Conservation (phyloP, 2,888 invertebrate species). For the Magallana nippona region DNA sequence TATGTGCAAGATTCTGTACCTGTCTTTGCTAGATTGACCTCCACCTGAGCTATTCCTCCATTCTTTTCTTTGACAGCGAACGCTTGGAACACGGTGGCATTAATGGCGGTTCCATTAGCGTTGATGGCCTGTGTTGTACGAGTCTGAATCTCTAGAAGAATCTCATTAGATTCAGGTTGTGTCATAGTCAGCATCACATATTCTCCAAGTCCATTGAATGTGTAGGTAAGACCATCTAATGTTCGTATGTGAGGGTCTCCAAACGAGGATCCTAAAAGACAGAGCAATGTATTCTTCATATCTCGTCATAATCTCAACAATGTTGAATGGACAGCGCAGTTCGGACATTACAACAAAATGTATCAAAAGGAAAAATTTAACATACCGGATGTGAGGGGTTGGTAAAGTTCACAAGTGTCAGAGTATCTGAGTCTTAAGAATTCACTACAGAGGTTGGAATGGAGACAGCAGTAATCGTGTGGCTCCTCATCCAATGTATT, state of each 20-base stretch:
- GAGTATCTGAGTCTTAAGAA: constrained; percentile 38
- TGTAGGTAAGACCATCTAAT: constrained; percentile 57
- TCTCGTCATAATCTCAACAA: too few species aligned
- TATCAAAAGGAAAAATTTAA: too few species aligned
- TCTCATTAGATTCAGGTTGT: neutral
- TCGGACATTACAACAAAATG: too few species aligned
- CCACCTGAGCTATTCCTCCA: constrained; percentile 51
- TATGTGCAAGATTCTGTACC: constrained; percentile 41
- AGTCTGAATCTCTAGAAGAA: constrained; percentile 41
- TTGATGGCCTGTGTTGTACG: constrained; percentile 40
- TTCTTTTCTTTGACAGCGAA: constrained; percentile 55
- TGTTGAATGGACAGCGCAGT: too few species aligned
- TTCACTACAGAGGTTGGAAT: constrained; percentile 22
- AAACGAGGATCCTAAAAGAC: constrained; percentile 38
- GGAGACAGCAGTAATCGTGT: constrained; percentile 36
- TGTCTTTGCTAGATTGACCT: constrained; percentile 49
- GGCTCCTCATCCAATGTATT: constrained; percentile 34
- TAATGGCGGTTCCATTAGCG: constrained; percentile 47
- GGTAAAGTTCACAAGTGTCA: constrained; percentile 33
- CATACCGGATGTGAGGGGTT: constrained; percentile 34
- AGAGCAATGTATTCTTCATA: too few species aligned
- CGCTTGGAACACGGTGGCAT: constrained; percentile 61
- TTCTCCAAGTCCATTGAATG: constrained; percentile 64
- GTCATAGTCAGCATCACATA: constrained; percentile 50
- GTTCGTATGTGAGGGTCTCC: constrained; percentile 64